Evolutionary conservation across 2,888 invertebrate genomes (phyloP), one percentile per base, ranked within the genome.

Genomic region (Sarcophaga carnaria): DNA sequence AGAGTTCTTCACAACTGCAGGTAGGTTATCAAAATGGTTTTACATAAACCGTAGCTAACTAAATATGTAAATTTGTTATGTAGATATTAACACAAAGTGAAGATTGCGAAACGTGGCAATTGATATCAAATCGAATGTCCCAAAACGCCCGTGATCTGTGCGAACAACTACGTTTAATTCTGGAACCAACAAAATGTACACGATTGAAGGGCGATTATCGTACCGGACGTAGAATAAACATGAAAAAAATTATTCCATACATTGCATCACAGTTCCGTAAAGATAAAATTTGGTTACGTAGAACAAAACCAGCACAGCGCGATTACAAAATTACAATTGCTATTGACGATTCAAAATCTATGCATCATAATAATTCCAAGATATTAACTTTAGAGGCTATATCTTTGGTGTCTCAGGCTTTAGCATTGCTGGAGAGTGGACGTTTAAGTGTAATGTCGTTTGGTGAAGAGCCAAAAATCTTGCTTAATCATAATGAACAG

Each of bases 261-360:
- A 98, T 99, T 89, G 99, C 99, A 22, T 99, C 99, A 86, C 97
- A 99, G 93, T 99, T 99, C 94, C 95, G 99, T 67, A 99, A 99
- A 93, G 99, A 99, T 93, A 99, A 99, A 93, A 99, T 99, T 91
- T 99, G 99, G 99, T 92, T 99, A 90, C 95, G 99, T 17, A 95
- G 99, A 79, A 99, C 98, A 0, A 98, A 98, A 93, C 98, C 99
- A 0, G 98, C 98, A 1, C 98, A 98, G 91, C 95, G 99, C 71
- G 97, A 99, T 90, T 99, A 99, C 93, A 99, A 99, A 93, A 98
- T 99, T 72, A 96, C 98, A 25, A 95, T 99, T 67, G 99, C 99
- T 0, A 96, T 99, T 8, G 99, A 99, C 92, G 99, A 99, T 93
- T 99, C 99, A 0, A 96, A 96, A 91, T 96, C 96, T 4, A 98